A percentile compares a stretch with the other conserved stretches of the same genome.
phyloP scores from a whole-genome alignment of 2,888 invertebrate genomes.

The Agrochola circellaris region DNA sequence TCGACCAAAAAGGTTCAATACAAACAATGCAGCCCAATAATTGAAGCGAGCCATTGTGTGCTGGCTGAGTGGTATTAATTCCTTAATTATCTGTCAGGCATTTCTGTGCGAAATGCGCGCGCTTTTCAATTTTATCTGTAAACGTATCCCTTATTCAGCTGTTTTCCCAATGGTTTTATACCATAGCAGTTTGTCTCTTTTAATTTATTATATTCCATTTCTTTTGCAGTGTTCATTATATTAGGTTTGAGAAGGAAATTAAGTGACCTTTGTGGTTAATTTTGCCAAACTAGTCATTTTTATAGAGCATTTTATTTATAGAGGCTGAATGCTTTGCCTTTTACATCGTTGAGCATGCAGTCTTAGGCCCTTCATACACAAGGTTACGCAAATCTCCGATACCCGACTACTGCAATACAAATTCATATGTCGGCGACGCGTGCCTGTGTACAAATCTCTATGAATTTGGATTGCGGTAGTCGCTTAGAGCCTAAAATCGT shows the following conservation, averaged over 20 bases:
- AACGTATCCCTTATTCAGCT: conserved; percentile 47
- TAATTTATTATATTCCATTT: conserved; percentile 49
- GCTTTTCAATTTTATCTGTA: conserved; percentile 47
- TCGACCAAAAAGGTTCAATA: conserved; percentile 40
- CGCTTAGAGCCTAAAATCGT: too few relatives aligned
- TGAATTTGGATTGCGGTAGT: too few relatives aligned
- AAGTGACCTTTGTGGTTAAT: not conserved
- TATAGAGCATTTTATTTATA: too few relatives aligned
- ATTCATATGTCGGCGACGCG: too few relatives aligned
- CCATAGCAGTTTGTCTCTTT: conserved; percentile 20
- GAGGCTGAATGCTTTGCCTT: not conserved
- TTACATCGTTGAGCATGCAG: not conserved
- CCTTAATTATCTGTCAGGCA: conserved; percentile 48
- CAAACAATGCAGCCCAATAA: conserved; percentile 48
- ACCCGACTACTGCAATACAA: too few relatives aligned
- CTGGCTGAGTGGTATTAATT: conserved; percentile 44
- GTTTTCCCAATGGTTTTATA: conserved; percentile 30
- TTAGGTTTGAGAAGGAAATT: conserved; percentile 7
- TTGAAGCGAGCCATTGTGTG: conserved; percentile 39
- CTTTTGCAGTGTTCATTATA: conserved; percentile 15
- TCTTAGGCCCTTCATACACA: too few relatives aligned
- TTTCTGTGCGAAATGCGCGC: conserved; percentile 34
- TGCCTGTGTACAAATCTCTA: too few relatives aligned
- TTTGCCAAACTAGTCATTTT: not conserved
- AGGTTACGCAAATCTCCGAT: too few relatives aligned